Base-by-base conservation (phyloP, 2,888 invertebrate species). In the Drosophila gaucha region DNA sequence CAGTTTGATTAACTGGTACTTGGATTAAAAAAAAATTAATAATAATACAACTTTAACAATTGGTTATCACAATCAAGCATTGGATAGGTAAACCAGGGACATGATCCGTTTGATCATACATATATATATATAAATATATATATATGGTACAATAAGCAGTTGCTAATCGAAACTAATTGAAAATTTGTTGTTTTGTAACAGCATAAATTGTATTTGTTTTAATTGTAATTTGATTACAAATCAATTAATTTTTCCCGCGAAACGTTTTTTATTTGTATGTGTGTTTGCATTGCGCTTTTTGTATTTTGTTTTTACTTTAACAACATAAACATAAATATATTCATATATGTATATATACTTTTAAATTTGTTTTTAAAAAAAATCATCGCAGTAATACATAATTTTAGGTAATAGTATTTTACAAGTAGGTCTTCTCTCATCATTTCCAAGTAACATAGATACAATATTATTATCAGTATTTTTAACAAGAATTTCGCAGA, bases 181-280 rank as follows among this genome's bases (percentile, higher is more conserved):
- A 65, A 31, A 46, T 56, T 51, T 51, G 20, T 51, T 50, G 10
- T 18, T 33, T 60, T 63, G 20, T 59, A 69, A 74, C 74, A 69
- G 50, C 30, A 50, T 60, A 39, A 56, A 16, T 62, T 69, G 57
- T 74, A 57, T 60, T 64, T 74, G 41, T 56, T 67, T 70, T 66
- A 65, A 70, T 69, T 88, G 87, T 87, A 88, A 89, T 88, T 88
- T 59, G 55, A 88, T 88, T 88, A 88, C 87, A 86, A 84, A 82
- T 78, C 64, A 60, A 80, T 71, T 56, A 30, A 46, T 31, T 64
- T n/a, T 41, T 64, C 46, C 49, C 52, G 41, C 67, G 43, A 71
- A 67, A 71, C 46, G 44, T 12, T 57, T 65, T 47, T 36, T 46
- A 64, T 54, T 62, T 60, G 26, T 43, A 8, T 46, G 31, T 33